Conservation (phyloP, 2,797 vertebrate genomes). For the Molossus alvarezi region DNA sequence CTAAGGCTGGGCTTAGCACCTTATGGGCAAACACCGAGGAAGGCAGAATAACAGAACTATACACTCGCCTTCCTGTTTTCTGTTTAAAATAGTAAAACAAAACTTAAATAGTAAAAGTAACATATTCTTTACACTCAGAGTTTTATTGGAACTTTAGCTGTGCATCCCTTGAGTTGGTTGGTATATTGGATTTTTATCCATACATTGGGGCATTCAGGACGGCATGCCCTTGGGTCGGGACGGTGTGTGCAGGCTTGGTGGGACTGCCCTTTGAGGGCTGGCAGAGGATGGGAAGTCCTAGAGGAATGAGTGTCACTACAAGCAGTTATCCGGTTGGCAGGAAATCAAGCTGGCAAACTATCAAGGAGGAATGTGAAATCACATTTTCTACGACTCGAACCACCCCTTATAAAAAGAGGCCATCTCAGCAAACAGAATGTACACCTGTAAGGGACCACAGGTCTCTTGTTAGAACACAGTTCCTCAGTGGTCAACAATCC, state of each 20-base stretch:
- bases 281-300: not conserved
- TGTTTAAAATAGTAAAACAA: slow-evolving; percentile 39
- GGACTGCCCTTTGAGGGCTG: not conserved
- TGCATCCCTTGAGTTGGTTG: not conserved
- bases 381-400: not conserved
- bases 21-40: not conserved
- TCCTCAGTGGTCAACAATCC: not conserved
- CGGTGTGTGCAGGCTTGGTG: not conserved
- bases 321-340: slow-evolving; percentile 23
- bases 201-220: not conserved
- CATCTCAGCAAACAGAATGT: not conserved
- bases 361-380: not conserved
- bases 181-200: not conserved
- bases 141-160: not conserved
- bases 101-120: slow-evolving; percentile 11
- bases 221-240: not conserved
- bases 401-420: slow-evolving; percentile 24
- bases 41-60: not conserved
- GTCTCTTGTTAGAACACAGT: not conserved
- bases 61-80: not conserved
- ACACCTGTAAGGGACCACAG: not conserved
- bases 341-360: slow-evolving; percentile 23
- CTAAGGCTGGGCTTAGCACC: not conserved
- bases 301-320: not conserved
- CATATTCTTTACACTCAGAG: not conserved